Evolutionary conservation across 2,888 invertebrate genomes (phyloP).

Genomic region (Acanthosepion esculentum): DNA sequence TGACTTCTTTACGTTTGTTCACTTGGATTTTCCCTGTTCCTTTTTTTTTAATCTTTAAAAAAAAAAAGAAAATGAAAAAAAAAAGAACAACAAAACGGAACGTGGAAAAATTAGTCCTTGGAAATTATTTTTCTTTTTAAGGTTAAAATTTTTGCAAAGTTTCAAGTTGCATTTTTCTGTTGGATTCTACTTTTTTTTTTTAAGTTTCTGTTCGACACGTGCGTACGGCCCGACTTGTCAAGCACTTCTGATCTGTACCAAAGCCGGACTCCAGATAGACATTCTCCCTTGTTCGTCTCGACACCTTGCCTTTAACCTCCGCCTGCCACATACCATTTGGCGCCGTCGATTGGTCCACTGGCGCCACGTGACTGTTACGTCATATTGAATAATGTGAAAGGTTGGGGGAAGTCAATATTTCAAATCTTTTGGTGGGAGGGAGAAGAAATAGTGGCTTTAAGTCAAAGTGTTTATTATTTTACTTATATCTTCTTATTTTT

Average conservation of each 20-base stretch:
- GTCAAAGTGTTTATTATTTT: neutral
- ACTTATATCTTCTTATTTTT: neutral
- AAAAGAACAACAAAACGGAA: too few relatives aligned
- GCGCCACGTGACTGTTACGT: conserved; percentile 40
- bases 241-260: neutral
- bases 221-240: neutral
- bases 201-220: neutral
- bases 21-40: neutral
- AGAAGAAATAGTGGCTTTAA: neutral
- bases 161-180: neutral
- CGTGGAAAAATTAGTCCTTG: too few relatives aligned
- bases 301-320: neutral
- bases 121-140: neutral
- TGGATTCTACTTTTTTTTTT: neutral
- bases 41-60: neutral
- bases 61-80: neutral
- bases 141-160: neutral
- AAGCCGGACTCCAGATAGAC: neutral
- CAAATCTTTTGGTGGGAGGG: conserved; percentile 33
- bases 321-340: neutral
- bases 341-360: conserved; percentile 36
- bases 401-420: conserved; percentile 2
- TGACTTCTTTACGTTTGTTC: neutral
- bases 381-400: neutral
- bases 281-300: conserved; percentile 14